Base-by-base conservation (phyloP, 2,113 vertebrate species). In the Nothoprocta perdicaria region DNA sequence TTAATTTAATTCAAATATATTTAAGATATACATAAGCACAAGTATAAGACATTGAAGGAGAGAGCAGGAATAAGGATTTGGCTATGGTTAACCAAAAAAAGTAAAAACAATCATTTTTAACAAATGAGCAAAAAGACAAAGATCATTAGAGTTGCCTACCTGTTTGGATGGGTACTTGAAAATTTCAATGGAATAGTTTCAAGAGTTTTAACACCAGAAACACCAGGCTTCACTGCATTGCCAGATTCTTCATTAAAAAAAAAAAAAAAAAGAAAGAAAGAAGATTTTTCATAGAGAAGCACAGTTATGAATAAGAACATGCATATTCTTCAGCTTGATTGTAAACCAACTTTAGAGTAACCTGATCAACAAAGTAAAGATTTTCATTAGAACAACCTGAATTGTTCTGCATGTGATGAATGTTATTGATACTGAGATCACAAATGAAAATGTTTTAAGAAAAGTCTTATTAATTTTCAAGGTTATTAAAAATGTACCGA, bases 201-300 rank as follows among this genome's bases (percentile, higher is more conserved):
- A 66, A 45, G 73, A 62, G 94, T 94, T 50, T 95, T 92, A 26
- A 57, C 17, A 33, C 89, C 35, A 85, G 95, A 97, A 97, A 90
- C 61, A 77, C 84, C 93, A 67, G 89, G 76, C 55, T 95, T 92
- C 90, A 76, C 89, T 78, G 35, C 83, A 80, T 2, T 66, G 68
- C 75, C 84, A 26, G 83, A 82, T 67, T 19, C 93, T 95, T 95
- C 65, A 58, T 19, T 13, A 14, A 45, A 45, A 45, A 45, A 45
- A 15, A 14, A 45, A 45, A 48, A 48, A 19, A 48, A 66, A 58
- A 81, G 9, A 84, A 83, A 45, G 41, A 43, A 46, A 10, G 3
- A 53, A 31, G 79, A 80, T 67, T 17, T 91, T 95, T 95, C 71
- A 58, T 21, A 61, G 48, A 81, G 11, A 84, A 83, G 10, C 88